A percentile compares a stretch with the other conserved stretches of the same genome.
These are phyloP conservation scores for Temnothorax ravouxi DNA, from an alignment of 2,888 invertebrate species.

Conservation along the genomic window DNA sequence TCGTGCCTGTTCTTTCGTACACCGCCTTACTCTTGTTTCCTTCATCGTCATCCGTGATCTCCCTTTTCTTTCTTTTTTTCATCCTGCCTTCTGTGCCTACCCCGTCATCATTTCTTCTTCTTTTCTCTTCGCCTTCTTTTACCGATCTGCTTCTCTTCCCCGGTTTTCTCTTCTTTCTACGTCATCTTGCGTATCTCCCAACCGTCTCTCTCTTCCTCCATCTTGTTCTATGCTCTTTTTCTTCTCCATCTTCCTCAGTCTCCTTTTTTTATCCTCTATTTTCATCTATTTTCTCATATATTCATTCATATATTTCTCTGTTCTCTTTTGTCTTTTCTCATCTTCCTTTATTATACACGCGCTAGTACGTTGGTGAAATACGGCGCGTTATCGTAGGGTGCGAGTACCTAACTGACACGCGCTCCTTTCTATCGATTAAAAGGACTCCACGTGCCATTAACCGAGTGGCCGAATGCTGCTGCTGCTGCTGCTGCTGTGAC, in stretches of 20 bases:
- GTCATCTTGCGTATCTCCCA: background rate
- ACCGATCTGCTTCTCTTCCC: background rate
- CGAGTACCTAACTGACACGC: conserved; percentile 65
- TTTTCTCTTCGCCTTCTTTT: conserved; percentile 23
- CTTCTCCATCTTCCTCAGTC: background rate
- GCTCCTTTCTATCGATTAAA: conserved; percentile 74
- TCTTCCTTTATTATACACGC: background rate
- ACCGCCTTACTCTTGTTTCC: conserved; percentile 21
- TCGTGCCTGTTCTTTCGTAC: conserved; percentile 51
- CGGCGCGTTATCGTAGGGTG: conserved; percentile 65
- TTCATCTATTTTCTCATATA: background rate
- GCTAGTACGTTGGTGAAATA: conserved; percentile 58
- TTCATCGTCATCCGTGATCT: conserved; percentile 11
- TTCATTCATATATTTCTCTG: background rate
- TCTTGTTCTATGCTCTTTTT: background rate
- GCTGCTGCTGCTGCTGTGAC: conserved; percentile 31
- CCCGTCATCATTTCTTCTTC: conserved; percentile 18
- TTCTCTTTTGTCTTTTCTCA: background rate
- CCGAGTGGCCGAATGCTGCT: conserved; percentile 56
- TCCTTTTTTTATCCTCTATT: background rate
- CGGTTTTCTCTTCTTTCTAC: conserved; percentile 10
- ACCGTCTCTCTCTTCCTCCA: background rate
- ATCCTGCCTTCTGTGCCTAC: conserved; percentile 6
- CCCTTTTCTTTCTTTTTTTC: background rate
- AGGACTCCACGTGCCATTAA: conserved; percentile 67